phyloP scores from a whole-genome alignment of 1,140 invertebrate genomes.

The Penaeus indicus region DNA sequence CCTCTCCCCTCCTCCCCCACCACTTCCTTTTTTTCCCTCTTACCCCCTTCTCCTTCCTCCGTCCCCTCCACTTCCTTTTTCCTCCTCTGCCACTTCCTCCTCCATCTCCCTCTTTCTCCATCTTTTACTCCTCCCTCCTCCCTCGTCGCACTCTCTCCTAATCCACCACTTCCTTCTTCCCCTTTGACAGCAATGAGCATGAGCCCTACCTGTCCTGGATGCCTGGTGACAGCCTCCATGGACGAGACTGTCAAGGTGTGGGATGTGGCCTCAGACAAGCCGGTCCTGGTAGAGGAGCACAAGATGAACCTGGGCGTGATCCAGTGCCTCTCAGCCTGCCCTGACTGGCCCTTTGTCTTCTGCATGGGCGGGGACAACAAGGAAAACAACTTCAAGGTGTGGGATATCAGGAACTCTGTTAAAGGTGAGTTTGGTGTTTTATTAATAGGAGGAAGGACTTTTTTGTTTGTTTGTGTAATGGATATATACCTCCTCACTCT shows the following conservation, averaged over 20 bases:
- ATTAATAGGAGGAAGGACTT: neutral
- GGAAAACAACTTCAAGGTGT: constrained; percentile 81
- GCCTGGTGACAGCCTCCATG: constrained; percentile 80
- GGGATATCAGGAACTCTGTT: constrained; percentile 79
- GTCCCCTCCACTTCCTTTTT: too few species aligned
- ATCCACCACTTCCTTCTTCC: neutral
- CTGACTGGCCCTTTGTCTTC: constrained; percentile 85
- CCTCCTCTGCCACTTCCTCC: neutral
- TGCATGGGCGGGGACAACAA: constrained; percentile 88
- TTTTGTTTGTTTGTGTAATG: neutral
- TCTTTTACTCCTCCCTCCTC: neutral
- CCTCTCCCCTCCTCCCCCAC: too few species aligned
- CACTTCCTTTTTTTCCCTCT: neutral
- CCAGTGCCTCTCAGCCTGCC: constrained; percentile 81
- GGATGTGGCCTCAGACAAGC: constrained; percentile 75
- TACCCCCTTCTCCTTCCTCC: constrained; percentile 34
- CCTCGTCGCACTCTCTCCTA: neutral
- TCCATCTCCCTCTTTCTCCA: neutral
- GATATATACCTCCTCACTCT: too few species aligned
- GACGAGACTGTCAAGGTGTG: constrained; percentile 84
- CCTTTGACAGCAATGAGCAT: constrained; percentile 74
- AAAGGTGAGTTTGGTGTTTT: constrained; percentile 73
- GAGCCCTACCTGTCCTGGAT: constrained; percentile 78
- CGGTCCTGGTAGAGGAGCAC: constrained; percentile 69
- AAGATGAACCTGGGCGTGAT: constrained; percentile 68